Evolutionary conservation across 2,888 invertebrate species (phyloP), one percentile per base, ranked within the genome.

Genomic region (Chalcis sispes): DNA sequence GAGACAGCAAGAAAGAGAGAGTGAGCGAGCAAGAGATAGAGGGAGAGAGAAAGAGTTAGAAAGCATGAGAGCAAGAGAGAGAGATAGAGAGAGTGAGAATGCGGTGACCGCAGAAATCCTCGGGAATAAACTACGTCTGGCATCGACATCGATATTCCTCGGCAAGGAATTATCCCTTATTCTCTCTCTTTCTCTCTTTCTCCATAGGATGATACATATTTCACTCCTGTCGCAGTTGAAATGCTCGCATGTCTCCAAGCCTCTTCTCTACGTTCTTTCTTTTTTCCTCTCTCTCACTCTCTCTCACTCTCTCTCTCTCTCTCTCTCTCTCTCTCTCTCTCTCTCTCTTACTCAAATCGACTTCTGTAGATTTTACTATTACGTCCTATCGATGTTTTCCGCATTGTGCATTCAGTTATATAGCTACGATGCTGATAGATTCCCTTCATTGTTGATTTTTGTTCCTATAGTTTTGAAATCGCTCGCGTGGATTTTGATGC

Each of bases 131-230:
- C 13, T 40, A 32, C 20, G 52, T 2, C 64, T 64, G 32, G 32
- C 15, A 52, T 65, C 65, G 52, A 32, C 65, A 50, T 65, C 65
- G 65, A 65, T 65, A 65, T 65, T 50, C 40, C 52, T 32, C 15
- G 65, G 52, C 52, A 32, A 58, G 69, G 48, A 69, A 58, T 69
- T 69, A 69, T 58, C 69, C 46, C 23, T n/a, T n/a, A n/a, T n/a
- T n/a, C n/a, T n/a, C n/a, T 5, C 13, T 25, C 15, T 25, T 15
- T 25, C 7, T n/a, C n/a, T 5, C 13, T 25, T n/a, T 25, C 25
- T 25, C 7, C 61, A 20, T 1, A 59, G 27, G 36, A 7, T 20
- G 25, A 29, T 58, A 32, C 15, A 23, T 7, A 2, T 13, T 20
- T 27, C 61, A 25, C 13, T 29, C 32, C 10, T 36, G 36, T 10